Evolutionary conservation across 2,113 vertebrate species (phyloP), one percentile per base, ranked within the genome.

Genomic region (Setophaga petechia): DNA sequence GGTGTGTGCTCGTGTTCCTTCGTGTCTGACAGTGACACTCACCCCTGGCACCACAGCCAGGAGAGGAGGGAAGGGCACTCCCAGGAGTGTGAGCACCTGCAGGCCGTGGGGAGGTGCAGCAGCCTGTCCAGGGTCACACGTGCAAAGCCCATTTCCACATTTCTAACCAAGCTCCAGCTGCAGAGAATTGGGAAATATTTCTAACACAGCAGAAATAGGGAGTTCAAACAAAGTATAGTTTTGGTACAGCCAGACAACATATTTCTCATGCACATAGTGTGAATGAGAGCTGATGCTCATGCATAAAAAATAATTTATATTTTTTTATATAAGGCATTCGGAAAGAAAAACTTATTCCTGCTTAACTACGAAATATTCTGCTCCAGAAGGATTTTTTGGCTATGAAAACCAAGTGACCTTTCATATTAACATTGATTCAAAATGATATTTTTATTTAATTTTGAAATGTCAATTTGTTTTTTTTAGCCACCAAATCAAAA

Each of bases 391-490:
- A 66, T 19, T 74, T 87, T 89, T 85, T 85, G 67, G 71, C 92
- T 77, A 69, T 37, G 58, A 88, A 95, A 93, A 88, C 37, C 49
- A 89, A 92, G 54, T 85, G 84, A 95, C 85, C 94, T 97, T 93
- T 95, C 82, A 74, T 84, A 88, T 62, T 86, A 95, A 87, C 78
- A 91, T 77, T 93, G 89, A 95, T 93, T 87, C 67, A 87, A 93
- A 95, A 74, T 85, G 19, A 74, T 76, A 74, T 94, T 95, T 91
- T 94, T 87, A 89, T 91, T 97, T 91, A 43, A 82, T 91, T 91
- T 89, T 76, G 58, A 95, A 92, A 91, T 96, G 75, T 93, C 84
- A 94, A 87, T 94, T 89, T 75, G 35, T 46, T 88, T 90, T 91
- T 90, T 94, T 80, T 90, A 90, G 65, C 39, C 9, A 4, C 51